A percentile compares a stretch with the other conserved stretches of the same genome.
phyloP scores from a whole-genome alignment of 1,140 invertebrate species.

The Zophobas morio region DNA sequence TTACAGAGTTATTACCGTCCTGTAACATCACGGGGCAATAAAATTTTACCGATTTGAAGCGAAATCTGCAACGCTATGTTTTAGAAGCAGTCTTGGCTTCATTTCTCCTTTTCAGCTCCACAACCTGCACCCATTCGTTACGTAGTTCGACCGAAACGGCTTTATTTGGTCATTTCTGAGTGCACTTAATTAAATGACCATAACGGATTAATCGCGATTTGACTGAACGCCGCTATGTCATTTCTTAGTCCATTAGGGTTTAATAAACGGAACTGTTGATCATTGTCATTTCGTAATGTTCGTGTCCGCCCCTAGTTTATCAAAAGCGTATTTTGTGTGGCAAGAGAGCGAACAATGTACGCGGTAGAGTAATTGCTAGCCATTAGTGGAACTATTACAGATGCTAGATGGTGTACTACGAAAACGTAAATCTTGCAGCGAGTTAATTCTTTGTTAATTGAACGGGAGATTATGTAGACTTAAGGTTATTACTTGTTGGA shows the following conservation, averaged over 20 bases:
- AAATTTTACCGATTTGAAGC: too few species aligned
- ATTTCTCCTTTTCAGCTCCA: too few species aligned
- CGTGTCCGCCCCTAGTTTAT: slow-evolving; percentile 5
- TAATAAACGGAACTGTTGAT: slow-evolving; percentile 4
- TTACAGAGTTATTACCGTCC: too few species aligned
- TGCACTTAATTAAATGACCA: slow-evolving; percentile 2
- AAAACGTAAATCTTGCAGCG: not conserved
- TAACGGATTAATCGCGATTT: not conserved
- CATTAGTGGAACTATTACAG: slow-evolving; percentile 3
- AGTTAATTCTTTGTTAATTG: not conserved
- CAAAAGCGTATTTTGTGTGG: not conserved
- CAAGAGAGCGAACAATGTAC: slow-evolving; percentile 6
- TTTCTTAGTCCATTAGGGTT: slow-evolving; percentile 16
- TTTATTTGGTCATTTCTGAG: not conserved
- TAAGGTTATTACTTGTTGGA: too few species aligned
- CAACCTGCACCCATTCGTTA: too few species aligned
- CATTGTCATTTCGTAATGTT: slow-evolving; percentile 9
- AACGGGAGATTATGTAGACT: too few species aligned
- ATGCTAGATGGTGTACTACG: not conserved
- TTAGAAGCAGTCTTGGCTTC: too few species aligned
- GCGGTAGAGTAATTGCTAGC: slow-evolving; percentile 4
- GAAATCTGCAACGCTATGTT: too few species aligned
- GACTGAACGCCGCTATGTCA: not conserved
- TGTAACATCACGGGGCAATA: too few species aligned
- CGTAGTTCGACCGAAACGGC: too few species aligned